phyloP scores from a whole-genome alignment of 2,888 invertebrate genomes.

The Pantelozetes paolii region DNA sequence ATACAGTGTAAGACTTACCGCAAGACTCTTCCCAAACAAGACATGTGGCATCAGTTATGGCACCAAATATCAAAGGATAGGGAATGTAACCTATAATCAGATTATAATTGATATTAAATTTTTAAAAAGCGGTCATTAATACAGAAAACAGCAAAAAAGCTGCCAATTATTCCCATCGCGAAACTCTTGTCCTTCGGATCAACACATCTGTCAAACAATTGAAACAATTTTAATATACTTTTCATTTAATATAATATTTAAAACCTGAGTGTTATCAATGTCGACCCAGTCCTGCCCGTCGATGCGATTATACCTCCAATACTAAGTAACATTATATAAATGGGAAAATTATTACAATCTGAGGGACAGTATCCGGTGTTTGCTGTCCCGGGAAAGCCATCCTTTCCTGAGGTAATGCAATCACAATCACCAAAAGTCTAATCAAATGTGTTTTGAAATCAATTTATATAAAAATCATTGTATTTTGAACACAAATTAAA shows the following conservation, averaged over 20 bases:
- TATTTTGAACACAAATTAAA: background rate
- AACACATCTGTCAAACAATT: slow-evolving; percentile 44
- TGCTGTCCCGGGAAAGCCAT: slow-evolving; percentile 39
- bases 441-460: background rate
- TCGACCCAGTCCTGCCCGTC: slow-evolving; percentile 64
- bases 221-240: background rate
- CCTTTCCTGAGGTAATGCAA: background rate
- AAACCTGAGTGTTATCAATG: slow-evolving; percentile 62
- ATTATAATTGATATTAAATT: background rate
- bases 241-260: background rate
- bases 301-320: slow-evolving; percentile 61
- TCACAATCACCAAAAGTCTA: slow-evolving; percentile 45
- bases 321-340: slow-evolving; percentile 50
- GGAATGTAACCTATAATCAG: slow-evolving; percentile 48
- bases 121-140: background rate
- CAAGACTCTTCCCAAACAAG: slow-evolving; percentile 48
- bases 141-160: slow-evolving; percentile 47
- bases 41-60: slow-evolving; percentile 47
- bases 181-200: slow-evolving; percentile 48
- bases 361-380: slow-evolving; percentile 57
- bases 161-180: slow-evolving; percentile 47
- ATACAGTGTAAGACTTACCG: too few relatives aligned
- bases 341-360: slow-evolving; percentile 56
- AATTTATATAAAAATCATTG: background rate
- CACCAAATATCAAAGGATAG: slow-evolving; percentile 48